phyloP scores from a whole-genome alignment of 2,888 invertebrate genomes.

The Carpatolechia fugitivella region DNA sequence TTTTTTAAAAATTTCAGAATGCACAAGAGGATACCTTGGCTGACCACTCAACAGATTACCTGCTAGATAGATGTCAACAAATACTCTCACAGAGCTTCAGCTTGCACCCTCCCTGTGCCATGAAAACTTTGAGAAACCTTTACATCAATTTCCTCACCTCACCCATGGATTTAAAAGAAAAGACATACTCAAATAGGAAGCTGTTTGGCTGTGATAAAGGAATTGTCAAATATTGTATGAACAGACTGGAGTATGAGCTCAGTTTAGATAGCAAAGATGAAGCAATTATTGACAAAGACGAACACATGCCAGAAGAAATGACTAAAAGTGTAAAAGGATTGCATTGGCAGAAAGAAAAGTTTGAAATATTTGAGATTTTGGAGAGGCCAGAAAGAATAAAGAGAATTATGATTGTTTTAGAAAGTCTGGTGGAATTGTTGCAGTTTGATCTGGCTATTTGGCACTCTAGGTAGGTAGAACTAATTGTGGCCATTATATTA shows the following conservation, averaged over 20 bases:
- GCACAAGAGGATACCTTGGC: conserved; percentile 56
- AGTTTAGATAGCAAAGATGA: conserved; percentile 50
- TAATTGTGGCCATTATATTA: background rate
- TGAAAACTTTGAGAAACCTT: conserved; percentile 47
- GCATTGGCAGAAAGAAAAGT: conserved; percentile 64
- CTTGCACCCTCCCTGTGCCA: conserved; percentile 59
- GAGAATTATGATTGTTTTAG: conserved; percentile 70
- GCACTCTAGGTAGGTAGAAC: conserved; percentile 63
- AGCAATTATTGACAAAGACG: conserved; percentile 50
- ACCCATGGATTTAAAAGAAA: conserved; percentile 50
- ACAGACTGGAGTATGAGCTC: conserved; percentile 61
- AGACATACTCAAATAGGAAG: conserved; percentile 55
- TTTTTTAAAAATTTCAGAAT: conserved; percentile 55
- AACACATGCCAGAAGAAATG: conserved; percentile 57
- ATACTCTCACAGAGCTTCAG: conserved; percentile 54
- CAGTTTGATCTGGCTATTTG: conserved; percentile 79
- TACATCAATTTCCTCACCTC: conserved; percentile 58
- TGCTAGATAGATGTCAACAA: conserved; percentile 59
- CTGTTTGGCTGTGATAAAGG: conserved; percentile 53
- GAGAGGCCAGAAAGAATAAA: conserved; percentile 63
- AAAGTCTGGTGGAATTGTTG: conserved; percentile 71
- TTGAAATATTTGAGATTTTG: conserved; percentile 62
- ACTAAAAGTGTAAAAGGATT: conserved; percentile 52
- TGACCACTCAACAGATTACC: conserved; percentile 40
- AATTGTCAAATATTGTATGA: conserved; percentile 62